Evolutionary conservation across 2,888 invertebrate species (phyloP), one percentile per base, ranked within the genome.

Genomic region (Perizoma affinitatum): DNA sequence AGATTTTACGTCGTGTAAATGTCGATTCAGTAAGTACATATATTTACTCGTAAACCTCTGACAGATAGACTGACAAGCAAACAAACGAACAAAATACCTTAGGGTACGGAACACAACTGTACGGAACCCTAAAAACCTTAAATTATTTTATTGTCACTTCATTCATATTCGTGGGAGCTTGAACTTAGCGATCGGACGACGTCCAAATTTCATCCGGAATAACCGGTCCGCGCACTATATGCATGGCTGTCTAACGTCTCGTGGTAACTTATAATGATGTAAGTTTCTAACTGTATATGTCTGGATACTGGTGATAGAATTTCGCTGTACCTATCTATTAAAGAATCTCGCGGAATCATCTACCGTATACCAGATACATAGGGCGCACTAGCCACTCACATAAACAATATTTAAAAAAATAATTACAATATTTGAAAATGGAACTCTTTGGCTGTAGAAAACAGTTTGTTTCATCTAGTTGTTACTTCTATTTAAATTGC

Each of bases 201-300:
- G 58, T 66, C 65, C 65, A 68, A 70, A 70, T 70, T 65, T 68
- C 61, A 70, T 70, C 69, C 69, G 68, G 69, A 61, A 66, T 62
- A 70, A 70, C 68, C 69, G 68, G 69, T 68, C 61, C 48, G 54
- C 45, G 40, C 61, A 58, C 63, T 58, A 49, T 60, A 61, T 61
- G 64, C 65, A 56, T 67, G 63, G 65, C 65, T 62, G 67, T 59
- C 55, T 57, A 66, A 61, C 61, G 50, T 59, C 50, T 70, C 60
- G 55, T 54, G 58, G 58, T 65, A 60, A 64, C 62, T 65, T 68
- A 52, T 70, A 66, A 68, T 68, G 65, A 70, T 65, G 69, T 65
- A 70, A 68, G 68, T 61, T 66, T 63, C 62, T 70, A 66, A 68
- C 69, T 63, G 69, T 70, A 68, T 54, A 38, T 7, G 61, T 56